These are phyloP conservation scores for Cygnus buccinator DNA, from an alignment of 2,113 vertebrate species.

Conservation along the genomic window DNA sequence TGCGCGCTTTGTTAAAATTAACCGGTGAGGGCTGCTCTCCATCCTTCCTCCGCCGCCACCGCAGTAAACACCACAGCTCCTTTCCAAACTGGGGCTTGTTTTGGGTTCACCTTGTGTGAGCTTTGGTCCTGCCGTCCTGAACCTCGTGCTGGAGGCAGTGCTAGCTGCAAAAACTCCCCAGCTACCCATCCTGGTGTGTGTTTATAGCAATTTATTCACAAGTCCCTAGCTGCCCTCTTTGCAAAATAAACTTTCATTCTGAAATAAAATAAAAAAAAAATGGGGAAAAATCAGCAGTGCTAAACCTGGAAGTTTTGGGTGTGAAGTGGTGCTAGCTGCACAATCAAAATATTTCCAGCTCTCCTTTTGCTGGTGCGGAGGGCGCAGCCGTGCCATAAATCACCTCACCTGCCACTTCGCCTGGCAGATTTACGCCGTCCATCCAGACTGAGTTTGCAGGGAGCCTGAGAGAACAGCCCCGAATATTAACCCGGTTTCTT, in stretches of 20 bases:
- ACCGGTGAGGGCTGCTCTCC: slow-evolving; percentile 38
- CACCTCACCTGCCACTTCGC: neutral
- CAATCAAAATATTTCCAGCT: neutral
- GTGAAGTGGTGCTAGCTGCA: neutral
- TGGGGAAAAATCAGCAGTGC: accelerated
- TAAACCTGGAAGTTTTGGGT: neutral
- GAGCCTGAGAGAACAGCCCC: neutral
- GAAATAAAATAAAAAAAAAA: neutral
- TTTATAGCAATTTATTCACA: neutral
- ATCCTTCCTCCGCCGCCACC: neutral
- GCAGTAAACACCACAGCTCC: neutral
- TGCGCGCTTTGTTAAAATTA: slow-evolving; percentile 47
- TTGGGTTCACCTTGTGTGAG: neutral
- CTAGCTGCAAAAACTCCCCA: neutral
- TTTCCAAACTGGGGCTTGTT: neutral
- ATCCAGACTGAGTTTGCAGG: neutral
- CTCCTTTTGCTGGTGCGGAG: neutral
- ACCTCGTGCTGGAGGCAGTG: neutral
- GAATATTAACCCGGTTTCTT: neutral
- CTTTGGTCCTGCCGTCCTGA: neutral
- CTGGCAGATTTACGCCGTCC: neutral
- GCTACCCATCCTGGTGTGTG: neutral
- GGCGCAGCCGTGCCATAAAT: neutral
- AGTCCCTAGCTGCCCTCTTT: neutral
- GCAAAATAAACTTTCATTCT: neutral